A percentile compares a stretch with the other conserved stretches of the same genome.
Evolutionary conservation across 2,888 invertebrate genomes (phyloP).

Genomic region (Hydropsyche betteni): DNA sequence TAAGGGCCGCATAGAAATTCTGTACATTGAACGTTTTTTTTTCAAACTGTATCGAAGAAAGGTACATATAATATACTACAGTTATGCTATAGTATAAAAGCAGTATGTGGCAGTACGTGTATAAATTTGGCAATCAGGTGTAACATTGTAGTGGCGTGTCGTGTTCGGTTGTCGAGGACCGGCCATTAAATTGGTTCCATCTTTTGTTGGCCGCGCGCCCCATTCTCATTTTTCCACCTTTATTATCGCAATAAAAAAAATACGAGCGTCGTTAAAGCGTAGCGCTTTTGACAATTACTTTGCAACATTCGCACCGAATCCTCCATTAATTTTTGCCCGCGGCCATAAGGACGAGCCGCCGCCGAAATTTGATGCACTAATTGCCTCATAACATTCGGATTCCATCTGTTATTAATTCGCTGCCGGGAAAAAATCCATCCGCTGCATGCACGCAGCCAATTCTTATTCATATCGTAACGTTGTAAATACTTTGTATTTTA

Average conservation of each 20-base stretch:
- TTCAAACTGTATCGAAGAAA: too few species aligned
- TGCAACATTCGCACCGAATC: constrained; percentile 32
- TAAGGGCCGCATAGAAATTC: too few species aligned
- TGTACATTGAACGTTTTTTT: too few species aligned
- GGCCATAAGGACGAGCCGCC: constrained; percentile 14
- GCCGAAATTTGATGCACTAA: constrained; percentile 26
- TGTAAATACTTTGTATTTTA: background rate
- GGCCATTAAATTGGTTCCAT: constrained; percentile 37
- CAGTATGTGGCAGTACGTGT: background rate
- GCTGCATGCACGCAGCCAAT: too few species aligned
- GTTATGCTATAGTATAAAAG: background rate
- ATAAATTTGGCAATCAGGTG: constrained; percentile 15
- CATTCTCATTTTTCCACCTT: constrained; percentile 44
- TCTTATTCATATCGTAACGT: too few species aligned
- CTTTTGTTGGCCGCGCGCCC: constrained; percentile 39
- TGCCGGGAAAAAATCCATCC: too few species aligned
- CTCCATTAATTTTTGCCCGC: constrained; percentile 33
- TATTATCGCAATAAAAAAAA: constrained; percentile 45
- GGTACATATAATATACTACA: background rate
- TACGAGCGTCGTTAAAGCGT: constrained; percentile 42
- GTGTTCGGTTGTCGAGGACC: background rate
- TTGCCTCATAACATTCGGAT: constrained; percentile 11
- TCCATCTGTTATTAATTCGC: constrained; percentile 20
- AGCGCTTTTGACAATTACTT: constrained; percentile 44
- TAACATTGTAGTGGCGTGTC: constrained; percentile 13